Base-by-base conservation (phyloP, 2,113 vertebrate genomes). In the Actenoides hombroni region DNA sequence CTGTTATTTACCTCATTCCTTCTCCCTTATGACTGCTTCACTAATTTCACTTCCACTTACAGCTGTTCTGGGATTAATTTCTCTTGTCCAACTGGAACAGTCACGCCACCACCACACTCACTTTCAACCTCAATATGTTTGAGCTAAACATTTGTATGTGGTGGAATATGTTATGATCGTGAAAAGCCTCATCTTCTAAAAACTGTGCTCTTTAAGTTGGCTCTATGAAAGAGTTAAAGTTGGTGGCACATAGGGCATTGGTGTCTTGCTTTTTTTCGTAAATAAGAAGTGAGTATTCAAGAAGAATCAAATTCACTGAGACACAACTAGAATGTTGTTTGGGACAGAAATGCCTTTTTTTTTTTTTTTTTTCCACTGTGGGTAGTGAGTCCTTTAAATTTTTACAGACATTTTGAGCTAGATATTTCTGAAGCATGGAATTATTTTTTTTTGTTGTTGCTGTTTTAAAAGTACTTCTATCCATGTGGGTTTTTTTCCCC, bases 161-260 rank as follows among this genome's bases (percentile, higher is more conserved):
- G 19, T 49, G 26, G n/a, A 49, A 74, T 49, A 74, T 1, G 1
- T 61, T 40, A 42, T 2, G 24, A 46, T 5, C n/a, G 17, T 75
- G 42, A 48, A 4, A 64, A 46, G 15, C 15, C 51, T 57, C 51
- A 39, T 40, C 5, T 42, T 64, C 61, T 67, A 49, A 1, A 14
- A 67, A 61, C 31, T 42, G 2, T 26, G 20, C 23, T 59, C 28
- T 26, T 39, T 35, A 37, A 16, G 4, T 3, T 70, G 57, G 12
- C 28, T 82, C 67, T 76, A 42, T 56, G 39, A 42, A 46, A 20
- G 19, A 39, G 5, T 15, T 69, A 15, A 81, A 70, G 33, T 14
- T 67, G 37, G n/a, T 54, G 40, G 6, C 44, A 79, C 2, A 0
- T 4, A 7, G 2, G 8, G 16, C 28, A 13, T 3, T 18, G 6